Evolutionary conservation across 2,888 invertebrate genomes (phyloP).

Genomic region (Masnerella sp.): DNA sequence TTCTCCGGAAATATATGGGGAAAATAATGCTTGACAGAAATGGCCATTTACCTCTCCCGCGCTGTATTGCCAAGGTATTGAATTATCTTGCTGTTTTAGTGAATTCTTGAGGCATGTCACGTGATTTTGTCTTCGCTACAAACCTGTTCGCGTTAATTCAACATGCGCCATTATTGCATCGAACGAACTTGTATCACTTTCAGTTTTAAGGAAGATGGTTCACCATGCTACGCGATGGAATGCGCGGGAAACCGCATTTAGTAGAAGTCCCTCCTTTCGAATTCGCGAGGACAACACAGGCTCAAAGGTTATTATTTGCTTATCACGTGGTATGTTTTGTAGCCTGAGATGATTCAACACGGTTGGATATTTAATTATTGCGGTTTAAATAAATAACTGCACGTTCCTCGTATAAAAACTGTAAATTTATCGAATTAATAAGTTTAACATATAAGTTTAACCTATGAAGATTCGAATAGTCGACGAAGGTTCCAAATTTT

Average conservation of each 20-base stretch:
- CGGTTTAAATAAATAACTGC: no score
- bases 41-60: constrained; percentile 48
- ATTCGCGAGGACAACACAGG: constrained; percentile 68
- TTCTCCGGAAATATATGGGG: constrained; percentile 28
- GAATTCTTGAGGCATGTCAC: constrained; percentile 54
- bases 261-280: constrained; percentile 73
- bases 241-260: constrained; percentile 69
- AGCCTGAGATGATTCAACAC: constrained; percentile 15
- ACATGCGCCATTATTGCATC: constrained; percentile 58
- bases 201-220: constrained; percentile 68
- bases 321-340: constrained; percentile 43
- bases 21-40: constrained; percentile 56
- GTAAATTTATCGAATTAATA: no score
- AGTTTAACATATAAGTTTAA: no score
- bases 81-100: constrained; percentile 43
- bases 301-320: constrained; percentile 65
- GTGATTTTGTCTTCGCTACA: constrained; percentile 52
- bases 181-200: constrained; percentile 66
- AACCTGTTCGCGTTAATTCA: constrained; percentile 58
- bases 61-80: constrained; percentile 44
- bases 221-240: constrained; percentile 64
- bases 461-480: no score
- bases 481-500: no score
- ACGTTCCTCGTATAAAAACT: no score
- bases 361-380: no score